These are phyloP conservation scores for Phoxinus phoxinus DNA, from an alignment of 2,113 vertebrate genomes.

Conservation along the genomic window DNA sequence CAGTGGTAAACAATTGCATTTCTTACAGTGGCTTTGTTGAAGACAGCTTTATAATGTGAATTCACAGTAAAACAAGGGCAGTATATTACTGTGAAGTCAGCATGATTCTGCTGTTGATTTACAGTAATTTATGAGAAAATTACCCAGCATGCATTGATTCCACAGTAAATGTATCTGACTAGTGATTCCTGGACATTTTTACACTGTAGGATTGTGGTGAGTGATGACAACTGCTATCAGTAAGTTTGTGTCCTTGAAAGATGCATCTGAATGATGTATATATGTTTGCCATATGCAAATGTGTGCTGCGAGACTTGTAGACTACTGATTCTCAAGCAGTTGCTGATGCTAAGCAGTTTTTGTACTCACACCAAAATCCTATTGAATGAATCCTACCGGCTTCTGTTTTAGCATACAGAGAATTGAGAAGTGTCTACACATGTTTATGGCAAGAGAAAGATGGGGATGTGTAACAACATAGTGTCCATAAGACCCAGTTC, in stretches of 20 bases:
- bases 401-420: neutral
- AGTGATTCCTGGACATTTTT: no score
- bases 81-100: no score
- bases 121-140: no score
- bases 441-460: neutral
- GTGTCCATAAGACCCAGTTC: neutral
- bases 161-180: no score
- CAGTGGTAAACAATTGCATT: no score
- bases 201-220: neutral
- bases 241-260: neutral
- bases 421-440: neutral
- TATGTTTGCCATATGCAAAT: neutral
- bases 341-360: neutral
- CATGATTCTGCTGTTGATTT: no score
- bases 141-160: no score
- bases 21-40: no score
- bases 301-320: neutral
- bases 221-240: neutral
- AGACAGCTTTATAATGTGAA: no score
- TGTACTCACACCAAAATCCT: neutral
- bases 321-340: neutral
- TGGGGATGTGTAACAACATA: neutral
- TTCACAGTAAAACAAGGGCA: no score
- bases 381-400: neutral
- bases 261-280: neutral